Conservation (phyloP, 2,888 invertebrate species). For the Amiota communis region DNA sequence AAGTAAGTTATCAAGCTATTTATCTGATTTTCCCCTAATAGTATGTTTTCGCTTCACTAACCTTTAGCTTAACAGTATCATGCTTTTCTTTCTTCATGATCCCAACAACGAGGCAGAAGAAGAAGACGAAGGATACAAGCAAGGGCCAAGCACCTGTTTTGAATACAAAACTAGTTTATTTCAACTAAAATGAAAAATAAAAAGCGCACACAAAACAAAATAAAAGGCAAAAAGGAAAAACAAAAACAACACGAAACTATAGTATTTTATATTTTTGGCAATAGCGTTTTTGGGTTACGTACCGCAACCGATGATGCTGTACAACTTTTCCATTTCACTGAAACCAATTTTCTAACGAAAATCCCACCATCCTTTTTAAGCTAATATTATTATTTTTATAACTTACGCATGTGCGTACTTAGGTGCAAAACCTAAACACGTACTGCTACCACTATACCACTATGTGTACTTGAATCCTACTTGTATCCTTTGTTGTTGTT, state of each 20-base stretch:
- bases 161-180: constrained; percentile 57
- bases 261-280: neutral
- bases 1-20: constrained; percentile 34
- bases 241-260: neutral
- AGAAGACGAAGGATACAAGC: no score
- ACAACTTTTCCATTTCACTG: constrained; percentile 38
- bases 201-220: neutral
- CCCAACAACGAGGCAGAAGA: no score
- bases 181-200: constrained; percentile 1
- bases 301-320: constrained; percentile 5
- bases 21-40: constrained; percentile 39
- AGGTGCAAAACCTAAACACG: constrained; percentile 64
- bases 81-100: neutral
- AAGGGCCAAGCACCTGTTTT: constrained; percentile 52
- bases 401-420: constrained; percentile 55
- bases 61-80: neutral
- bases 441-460: constrained; percentile 38
- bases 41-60: constrained; percentile 53
- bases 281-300: neutral
- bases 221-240: neutral
- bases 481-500: neutral
- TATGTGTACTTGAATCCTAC: neutral
- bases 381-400: constrained; percentile 64
- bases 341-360: constrained; percentile 60
- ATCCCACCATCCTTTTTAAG: constrained; percentile 45